Evolutionary conservation across 2,113 vertebrate genomes (phyloP).

Genomic region (Sus scrofa): T2T-Sscrofa CM000817.6:22660001-22660500

Average conservation of each 20-base stretch:
- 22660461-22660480: not conserved
- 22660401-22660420: not conserved
- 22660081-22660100: not conserved
- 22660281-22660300: not conserved
- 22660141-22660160: not conserved
- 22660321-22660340: not conserved
- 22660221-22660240: not conserved
- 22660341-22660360: not conserved
- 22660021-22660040: not conserved
- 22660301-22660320: not conserved
- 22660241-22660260: not conserved
- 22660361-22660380: not conserved
- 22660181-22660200: not conserved
- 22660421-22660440: not conserved
- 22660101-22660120: not conserved
- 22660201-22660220: not conserved
- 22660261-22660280: not conserved
- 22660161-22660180: not conserved
- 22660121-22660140: not conserved
- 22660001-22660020: not conserved
- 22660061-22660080: not conserved
- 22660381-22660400: not conserved
- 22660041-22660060: not conserved
- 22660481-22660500: not conserved
- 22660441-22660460: not conserved